Percentiles rank a stretch among this genome's conserved stretches.
Conservation (phyloP, 1,140 invertebrate species). For the Zaprionus tsacasi region DNA sequence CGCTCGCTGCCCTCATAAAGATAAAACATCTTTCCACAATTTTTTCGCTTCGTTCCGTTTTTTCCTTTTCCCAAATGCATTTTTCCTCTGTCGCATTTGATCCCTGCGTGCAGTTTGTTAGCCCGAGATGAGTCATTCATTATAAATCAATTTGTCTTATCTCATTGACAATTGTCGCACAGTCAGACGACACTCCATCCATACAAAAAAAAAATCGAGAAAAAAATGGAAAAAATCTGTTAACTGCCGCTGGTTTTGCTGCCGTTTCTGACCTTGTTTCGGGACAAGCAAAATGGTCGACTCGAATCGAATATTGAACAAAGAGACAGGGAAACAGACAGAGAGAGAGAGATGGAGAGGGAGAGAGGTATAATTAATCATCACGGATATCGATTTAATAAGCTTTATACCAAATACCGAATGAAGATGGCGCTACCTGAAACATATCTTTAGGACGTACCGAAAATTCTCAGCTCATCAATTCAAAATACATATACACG, state of each 20-base stretch:
- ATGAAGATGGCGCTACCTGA: conserved; percentile 29
- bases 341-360: neutral
- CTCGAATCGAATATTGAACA: conserved; percentile 1
- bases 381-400: conserved; percentile 21
- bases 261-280: conserved; percentile 40
- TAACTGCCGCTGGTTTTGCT: conserved; percentile 36
- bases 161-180: conserved; percentile 50
- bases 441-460: conserved; percentile 10
- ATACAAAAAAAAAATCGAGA: conserved; percentile 26
- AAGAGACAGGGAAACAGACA: neutral
- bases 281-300: conserved; percentile 30
- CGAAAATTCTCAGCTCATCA: conserved; percentile 32
- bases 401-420: conserved; percentile 1
- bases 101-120: conserved; percentile 46
- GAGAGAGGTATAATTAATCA: conserved; percentile 15
- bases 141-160: conserved; percentile 81
- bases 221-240: conserved; percentile 21
- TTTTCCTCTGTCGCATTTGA: conserved; percentile 50
- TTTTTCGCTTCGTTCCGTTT: conserved; percentile 35
- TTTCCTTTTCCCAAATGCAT: conserved; percentile 37
- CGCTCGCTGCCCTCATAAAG: conserved; percentile 69
- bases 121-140: conserved; percentile 66
- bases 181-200: conserved; percentile 15
- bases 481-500: conserved; percentile 34
- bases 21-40: conserved; percentile 78